Conservation (phyloP, 2,113 vertebrate species). For the Ictalurus punctatus region DNA sequence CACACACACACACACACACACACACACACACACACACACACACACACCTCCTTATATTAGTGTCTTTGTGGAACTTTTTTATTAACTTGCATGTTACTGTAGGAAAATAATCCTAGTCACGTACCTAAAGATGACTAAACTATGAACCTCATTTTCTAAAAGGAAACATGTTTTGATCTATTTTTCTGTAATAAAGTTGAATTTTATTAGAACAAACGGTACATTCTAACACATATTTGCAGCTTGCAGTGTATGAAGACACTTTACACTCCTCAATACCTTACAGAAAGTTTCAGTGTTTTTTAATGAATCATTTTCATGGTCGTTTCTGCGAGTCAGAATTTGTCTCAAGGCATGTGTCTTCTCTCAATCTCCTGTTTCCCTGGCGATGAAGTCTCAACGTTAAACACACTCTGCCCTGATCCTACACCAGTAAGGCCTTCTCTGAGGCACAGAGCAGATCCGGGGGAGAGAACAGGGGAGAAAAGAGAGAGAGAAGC, state of each 20-base stretch:
- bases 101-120: not conserved
- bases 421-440: not conserved
- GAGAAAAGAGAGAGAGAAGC: not conserved
- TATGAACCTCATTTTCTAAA: not conserved
- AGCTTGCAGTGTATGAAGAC: not conserved
- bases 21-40: conserved; percentile 1
- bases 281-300: not conserved
- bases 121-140: not conserved
- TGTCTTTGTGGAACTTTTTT: not conserved
- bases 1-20: not conserved
- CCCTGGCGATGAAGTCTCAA: not conserved
- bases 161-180: not conserved
- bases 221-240: not conserved
- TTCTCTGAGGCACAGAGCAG: not conserved
- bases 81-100: conserved; percentile 17
- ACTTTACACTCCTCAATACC: conserved; percentile 3
- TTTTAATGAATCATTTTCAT: conserved; percentile 26
- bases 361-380: conserved; percentile 1
- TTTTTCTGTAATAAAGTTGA: not conserved
- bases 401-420: not conserved
- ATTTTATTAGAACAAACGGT: not conserved
- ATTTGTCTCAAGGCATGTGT: conserved; percentile 4
- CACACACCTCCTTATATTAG: not conserved
- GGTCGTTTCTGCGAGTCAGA: not conserved
- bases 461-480: not conserved